A percentile compares a stretch with the other conserved stretches of the same genome.
phyloP scores from a whole-genome alignment of 2,888 invertebrate genomes.

The Polyommatus iphigenia region DNA sequence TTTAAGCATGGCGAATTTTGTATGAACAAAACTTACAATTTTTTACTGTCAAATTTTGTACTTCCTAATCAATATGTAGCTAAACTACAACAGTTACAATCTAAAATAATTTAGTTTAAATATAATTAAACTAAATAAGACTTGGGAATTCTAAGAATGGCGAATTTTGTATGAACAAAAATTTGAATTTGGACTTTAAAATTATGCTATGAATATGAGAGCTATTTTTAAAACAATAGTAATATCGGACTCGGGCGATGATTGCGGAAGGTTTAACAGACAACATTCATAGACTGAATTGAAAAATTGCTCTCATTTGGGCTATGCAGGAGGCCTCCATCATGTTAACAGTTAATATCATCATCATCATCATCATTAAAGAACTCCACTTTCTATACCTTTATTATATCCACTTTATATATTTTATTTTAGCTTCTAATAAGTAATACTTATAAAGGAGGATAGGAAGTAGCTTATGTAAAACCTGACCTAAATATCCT shows the following conservation, averaged over 20 bases:
- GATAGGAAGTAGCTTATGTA: background rate
- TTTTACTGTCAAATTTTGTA: too few relatives aligned
- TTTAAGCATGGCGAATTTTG: too few relatives aligned
- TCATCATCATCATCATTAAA: background rate
- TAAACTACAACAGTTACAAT: too few relatives aligned
- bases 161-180: background rate
- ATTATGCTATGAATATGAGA: background rate
- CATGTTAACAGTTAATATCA: background rate
- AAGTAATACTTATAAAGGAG: background rate
- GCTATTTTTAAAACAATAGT: slow-evolving; percentile 16
- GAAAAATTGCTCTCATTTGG: slow-evolving; percentile 12
- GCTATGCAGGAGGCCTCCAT: background rate
- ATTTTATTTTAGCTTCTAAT: background rate
- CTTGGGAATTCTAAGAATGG: too few relatives aligned
- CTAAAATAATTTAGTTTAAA: too few relatives aligned
- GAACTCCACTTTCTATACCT: background rate
- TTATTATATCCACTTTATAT: too few relatives aligned
- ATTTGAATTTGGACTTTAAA: background rate
- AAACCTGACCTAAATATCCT: background rate
- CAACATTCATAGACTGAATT: background rate
- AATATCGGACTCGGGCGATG: slow-evolving; percentile 14
- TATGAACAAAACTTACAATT: background rate
- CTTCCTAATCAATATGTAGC: background rate
- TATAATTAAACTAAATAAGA: too few relatives aligned
- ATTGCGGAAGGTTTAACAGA: slow-evolving; percentile 23